Base-by-base conservation (phyloP, 53 echinoderm and acorn worm species). In the Paracentrotus lividus region DNA sequence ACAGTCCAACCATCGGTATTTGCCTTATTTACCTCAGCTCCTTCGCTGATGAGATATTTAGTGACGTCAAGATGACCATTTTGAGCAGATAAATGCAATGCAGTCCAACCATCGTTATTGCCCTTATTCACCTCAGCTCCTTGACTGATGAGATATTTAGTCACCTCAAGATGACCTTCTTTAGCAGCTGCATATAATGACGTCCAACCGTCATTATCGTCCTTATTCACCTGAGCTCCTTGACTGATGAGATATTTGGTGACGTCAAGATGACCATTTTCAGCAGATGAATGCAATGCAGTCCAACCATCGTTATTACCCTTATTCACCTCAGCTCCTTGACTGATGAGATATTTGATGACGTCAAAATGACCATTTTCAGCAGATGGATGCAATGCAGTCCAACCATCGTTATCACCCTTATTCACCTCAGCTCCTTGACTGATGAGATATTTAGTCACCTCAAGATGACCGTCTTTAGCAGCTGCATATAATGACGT, bases 301-400 rank as follows among this genome's bases (percentile, higher is more conserved):
- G 72, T 40, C 16, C 1, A 40, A 72, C 72, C 72, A 0, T 72
- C 72, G 8, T 72, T 14, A 32, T 66, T n/a, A 31, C 27, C 31
- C 20, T 40, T 72, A 40, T 72, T 38, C 36, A 72, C 72, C 4
- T 72, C 38, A 5, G 72, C 72, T 72, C 72, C 72, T 38, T 72
- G 24, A 72, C 72, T 38, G 7, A 72, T 72, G 0, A 61, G n/a
- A 12, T 4, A 8, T 61, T 61, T 26, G 26, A 26, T 13, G 3
- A 61, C 6, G 26, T 61, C 61, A 26, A 26, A 4, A 61, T 61
- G 61, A 61, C 61, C 61, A 4, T n/a, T 26, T 4, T 26, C 3
- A 26, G 61, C n/a, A 61, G 61, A n/a, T n/a, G n/a, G n/a, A n/a
- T n/a, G n/a, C n/a, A 77, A 77, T 77, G 77, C 77, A 77, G 77